Evolutionary conservation across 1,140 invertebrate genomes (phyloP), one percentile per base, ranked within the genome.

Genomic region (Leguminivora glycinivorella): DNA sequence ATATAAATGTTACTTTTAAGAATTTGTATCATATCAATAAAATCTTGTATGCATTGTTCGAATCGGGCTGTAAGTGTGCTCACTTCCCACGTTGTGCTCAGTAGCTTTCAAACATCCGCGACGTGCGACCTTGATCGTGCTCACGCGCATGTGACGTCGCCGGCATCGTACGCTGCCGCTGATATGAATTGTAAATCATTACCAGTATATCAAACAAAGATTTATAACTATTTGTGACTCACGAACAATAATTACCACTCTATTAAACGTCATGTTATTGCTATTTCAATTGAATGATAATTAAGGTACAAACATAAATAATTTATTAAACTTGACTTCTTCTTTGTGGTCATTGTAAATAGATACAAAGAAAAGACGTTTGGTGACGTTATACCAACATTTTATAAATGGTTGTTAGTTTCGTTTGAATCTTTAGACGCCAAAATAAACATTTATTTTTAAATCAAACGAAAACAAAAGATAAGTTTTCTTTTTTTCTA

Each of bases 121-220:
- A 9, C 38, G 19, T n/a, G 22, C 56, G 69, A 71, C 72, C 72
- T 74, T 74, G 69, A 25, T 29, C 26, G 9, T 25, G 52, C 72
- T 67, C 72, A 74, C 72, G 70, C 72, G 72, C 68, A 24, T 52
- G 26, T 74, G 72, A 74, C 72, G 72, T 74, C 69, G 66, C 43
- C 58, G 25, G 26, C 4, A 31, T 29, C 58, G 26, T 26, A 60
- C 2, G 25, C 56, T 25, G 24, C n/a, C 12, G 5, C 25, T 31
- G 14, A 63, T 31, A 63, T 63, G 26, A 22, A 52, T 63, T n/a
- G n/a, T 63, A 31, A 29, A 29, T 29, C 22, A 58, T 10, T 29
- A 31, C 29, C 6, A 31, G 26, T 26, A 63, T 26, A 63, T 63
- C 58, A 19, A n/a, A 34, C 29, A 63, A 63, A 60, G 58, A 63